Evolutionary conservation across 2,888 invertebrate genomes (phyloP), one percentile per base, ranked within the genome.

Genomic region (Seira ritae): DNA sequence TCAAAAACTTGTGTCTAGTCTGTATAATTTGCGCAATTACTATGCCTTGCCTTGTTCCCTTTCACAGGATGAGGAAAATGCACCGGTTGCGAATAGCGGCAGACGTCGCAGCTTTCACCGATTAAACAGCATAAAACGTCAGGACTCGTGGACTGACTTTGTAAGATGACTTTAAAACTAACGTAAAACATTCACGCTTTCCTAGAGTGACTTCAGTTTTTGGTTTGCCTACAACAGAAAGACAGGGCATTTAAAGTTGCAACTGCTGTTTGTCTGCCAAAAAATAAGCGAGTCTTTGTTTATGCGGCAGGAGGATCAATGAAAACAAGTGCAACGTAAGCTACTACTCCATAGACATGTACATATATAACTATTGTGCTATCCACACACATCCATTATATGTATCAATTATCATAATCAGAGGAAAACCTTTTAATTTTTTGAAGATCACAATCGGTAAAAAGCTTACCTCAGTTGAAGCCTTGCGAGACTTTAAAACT

Each of bases 111-210:
- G 50, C 50, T 50, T 50, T 15, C 50, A 50, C 3, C 3, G 50
- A 12, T 2, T n/a, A 15, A 50, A 12, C 50, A 50, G 50, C 50
- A 50, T 50, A 1, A 60, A 71, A 46, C 31, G 66, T 0, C 78
- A 62, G 22, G 78, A 78, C 24, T 77, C 77, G 3, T 78, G 78
- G 78, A 71, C 24, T 22, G 78, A 22, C 10, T 66, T 78, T 78
- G 78, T 78, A 78, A 12, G 71, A 46, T 2, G 15, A 50, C 12
- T 50, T 8, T 50, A n/a, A 8, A 50, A 50, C 71, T 55, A n/a
- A n/a, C 72, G 72, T 12, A 71, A 50, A 50, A 50, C 15, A n/a
- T 50, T 3, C 50, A n/a, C n/a, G n/a, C n/a, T n/a, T n/a, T n/a
- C n/a, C n/a, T n/a, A n/a, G n/a, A n/a, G n/a, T n/a, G n/a, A n/a